Base-by-base conservation (phyloP, 2,888 invertebrate species). In the Athalia rosae region DNA sequence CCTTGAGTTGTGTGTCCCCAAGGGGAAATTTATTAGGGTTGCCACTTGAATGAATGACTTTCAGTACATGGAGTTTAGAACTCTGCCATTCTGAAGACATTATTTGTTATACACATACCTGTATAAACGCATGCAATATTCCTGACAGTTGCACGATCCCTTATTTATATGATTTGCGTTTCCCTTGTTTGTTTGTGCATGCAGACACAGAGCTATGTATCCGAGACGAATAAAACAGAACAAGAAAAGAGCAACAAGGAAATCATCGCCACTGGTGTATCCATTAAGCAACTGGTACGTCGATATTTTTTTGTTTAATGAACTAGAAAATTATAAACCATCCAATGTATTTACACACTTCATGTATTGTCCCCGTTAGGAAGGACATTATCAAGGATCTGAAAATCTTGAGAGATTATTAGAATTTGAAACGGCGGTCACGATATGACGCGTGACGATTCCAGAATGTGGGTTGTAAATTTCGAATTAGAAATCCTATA, bases 251-350 rank as follows among this genome's bases (percentile, higher is more conserved):
- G 86, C 79, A 86, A 84, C 83, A 89, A 88, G 86, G 88, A 89
- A 85, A 87, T 90, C 78, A 91, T 91, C 81, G 90, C 90, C 76
- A 90, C 91, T 78, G 90, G 91, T 78, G 89, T 91, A 78, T 91
- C 91, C 80, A 91, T 91, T 85, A 90, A 90, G 86, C 90, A 91
- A 84, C 87, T 91, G 89, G 91, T 91, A 87, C 90, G 91, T 89
- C 28, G 28, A 28, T 28, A 28, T 28, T 28, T 28, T 28, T 28
- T 28, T 28, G 0, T 28, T 28, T 28, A 28, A 28, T 28, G 28
- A 28, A 28, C 28, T 28, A 28, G 28, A 28, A 28, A 28, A 28
- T 41, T 9, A 11, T 50, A 50, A 50, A 53, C 53, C 9, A n/a
- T 6, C 3, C n/a, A 11, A 53, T n/a, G n/a, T 53, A 53, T 53